phyloP scores from a whole-genome alignment of 2,113 vertebrate genomes.

The Globicephala melas region DNA sequence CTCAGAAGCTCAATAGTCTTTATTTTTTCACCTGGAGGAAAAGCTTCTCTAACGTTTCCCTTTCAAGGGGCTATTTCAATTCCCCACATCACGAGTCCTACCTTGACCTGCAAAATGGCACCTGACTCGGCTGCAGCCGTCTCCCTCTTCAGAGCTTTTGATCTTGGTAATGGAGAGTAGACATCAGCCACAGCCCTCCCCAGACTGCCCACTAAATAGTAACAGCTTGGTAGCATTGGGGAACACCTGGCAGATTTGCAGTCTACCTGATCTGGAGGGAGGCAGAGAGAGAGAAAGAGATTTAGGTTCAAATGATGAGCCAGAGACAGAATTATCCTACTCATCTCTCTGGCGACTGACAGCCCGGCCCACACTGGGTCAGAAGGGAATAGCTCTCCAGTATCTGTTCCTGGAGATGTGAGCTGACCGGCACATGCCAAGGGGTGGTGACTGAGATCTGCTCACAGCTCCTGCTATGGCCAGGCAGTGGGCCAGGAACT shows the following conservation, averaged over 20 bases:
- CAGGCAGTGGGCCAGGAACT: neutral
- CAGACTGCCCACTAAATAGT: neutral
- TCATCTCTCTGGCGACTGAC: neutral
- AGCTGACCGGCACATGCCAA: neutral
- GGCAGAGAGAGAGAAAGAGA: neutral
- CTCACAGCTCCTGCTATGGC: neutral
- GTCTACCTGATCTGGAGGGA: neutral
- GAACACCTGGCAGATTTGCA: neutral
- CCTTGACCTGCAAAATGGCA: neutral
- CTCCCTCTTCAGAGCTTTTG: neutral
- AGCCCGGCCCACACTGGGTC: fast-evolving
- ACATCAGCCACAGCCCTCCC: fast-evolving
- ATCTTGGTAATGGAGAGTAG: fast-evolving
- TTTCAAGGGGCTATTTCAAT: neutral
- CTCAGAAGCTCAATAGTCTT: neutral
- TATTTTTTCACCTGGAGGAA: neutral
- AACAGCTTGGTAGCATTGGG: neutral
- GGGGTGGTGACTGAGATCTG: fast-evolving
- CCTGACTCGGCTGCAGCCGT: neutral
- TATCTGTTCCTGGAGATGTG: neutral
- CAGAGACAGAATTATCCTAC: neutral
- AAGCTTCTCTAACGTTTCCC: neutral
- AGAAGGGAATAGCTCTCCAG: fast-evolving
- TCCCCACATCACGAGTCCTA: neutral
- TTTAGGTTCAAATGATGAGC: neutral